Percentiles rank a stretch among this genome's conserved stretches.
phyloP scores from a whole-genome alignment of 37 sponge, comb jelly and placozoan species.

The Beroe ovata region DNA sequence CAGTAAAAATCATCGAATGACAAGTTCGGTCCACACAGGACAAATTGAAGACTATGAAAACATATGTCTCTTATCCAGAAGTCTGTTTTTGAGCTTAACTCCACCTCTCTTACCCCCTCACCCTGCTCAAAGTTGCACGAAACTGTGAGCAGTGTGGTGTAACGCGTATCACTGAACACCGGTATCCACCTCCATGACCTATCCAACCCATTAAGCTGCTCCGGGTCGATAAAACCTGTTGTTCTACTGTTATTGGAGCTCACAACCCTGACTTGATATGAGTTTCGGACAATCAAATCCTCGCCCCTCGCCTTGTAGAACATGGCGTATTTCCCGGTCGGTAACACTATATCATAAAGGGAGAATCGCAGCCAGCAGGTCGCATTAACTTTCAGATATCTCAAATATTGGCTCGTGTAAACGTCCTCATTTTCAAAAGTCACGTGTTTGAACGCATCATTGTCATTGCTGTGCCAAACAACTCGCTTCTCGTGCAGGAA shows the following conservation, averaged over 20 bases:
- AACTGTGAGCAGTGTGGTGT: neutral
- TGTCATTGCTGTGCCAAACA: neutral
- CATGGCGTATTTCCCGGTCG: neutral
- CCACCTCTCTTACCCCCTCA: neutral
- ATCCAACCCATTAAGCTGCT: neutral
- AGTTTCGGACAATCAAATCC: neutral
- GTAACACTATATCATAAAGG: neutral
- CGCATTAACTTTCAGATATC: conserved; percentile 20
- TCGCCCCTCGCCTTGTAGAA: neutral
- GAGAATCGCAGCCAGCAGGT: neutral
- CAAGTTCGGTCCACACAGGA: no score
- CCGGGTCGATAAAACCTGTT: neutral
- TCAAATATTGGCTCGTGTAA: neutral
- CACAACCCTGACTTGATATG: neutral
- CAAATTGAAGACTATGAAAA: neutral
- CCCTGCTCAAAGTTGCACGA: neutral
- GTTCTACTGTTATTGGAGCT: neutral
- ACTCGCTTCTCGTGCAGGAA: neutral
- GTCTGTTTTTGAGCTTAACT: neutral
- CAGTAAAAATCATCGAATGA: no score
- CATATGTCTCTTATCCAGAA: conserved; percentile 3
- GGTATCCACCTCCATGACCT: neutral
- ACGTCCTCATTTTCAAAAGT: neutral
- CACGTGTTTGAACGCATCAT: neutral
- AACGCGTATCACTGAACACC: neutral